Conservation (phyloP, 2,797 vertebrate species). For the Mus caroli region DNA sequence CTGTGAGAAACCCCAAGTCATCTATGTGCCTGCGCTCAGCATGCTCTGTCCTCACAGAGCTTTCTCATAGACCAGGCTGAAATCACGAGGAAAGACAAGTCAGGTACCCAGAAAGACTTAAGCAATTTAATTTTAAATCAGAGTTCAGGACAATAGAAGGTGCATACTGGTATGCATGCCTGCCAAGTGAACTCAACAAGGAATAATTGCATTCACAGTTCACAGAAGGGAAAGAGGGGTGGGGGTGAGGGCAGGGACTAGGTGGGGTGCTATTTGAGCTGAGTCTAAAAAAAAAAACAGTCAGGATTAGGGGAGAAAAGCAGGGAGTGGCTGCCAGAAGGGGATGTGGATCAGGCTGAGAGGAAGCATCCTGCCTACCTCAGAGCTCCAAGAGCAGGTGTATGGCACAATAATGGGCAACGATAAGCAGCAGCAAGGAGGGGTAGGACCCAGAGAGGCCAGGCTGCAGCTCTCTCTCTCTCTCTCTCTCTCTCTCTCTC, state of each 20-base stretch:
- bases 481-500: neutral
- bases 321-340: constrained; percentile 15
- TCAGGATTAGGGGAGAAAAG: constrained; percentile 59
- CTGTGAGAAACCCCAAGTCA: neutral
- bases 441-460: neutral
- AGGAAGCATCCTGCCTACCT: neutral
- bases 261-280: constrained; percentile 61
- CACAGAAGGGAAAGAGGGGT: constrained; percentile 36
- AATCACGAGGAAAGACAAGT: neutral
- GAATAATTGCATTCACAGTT: neutral
- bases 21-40: neutral
- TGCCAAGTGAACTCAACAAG: constrained; percentile 47
- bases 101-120: neutral
- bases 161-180: neutral
- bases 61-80: neutral
- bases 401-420: neutral
- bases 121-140: constrained; percentile 62
- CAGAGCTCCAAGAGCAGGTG: neutral
- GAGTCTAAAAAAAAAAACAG: constrained; percentile 66
- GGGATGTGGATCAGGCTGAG: neutral
- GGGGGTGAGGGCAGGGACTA: neutral
- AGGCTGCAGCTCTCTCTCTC: neutral
- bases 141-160: constrained; percentile 43
- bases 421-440: neutral
- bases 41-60: neutral